Evolutionary conservation across 2,888 invertebrate genomes (phyloP).

Genomic region (Didymodactylos carnosus): DNA sequence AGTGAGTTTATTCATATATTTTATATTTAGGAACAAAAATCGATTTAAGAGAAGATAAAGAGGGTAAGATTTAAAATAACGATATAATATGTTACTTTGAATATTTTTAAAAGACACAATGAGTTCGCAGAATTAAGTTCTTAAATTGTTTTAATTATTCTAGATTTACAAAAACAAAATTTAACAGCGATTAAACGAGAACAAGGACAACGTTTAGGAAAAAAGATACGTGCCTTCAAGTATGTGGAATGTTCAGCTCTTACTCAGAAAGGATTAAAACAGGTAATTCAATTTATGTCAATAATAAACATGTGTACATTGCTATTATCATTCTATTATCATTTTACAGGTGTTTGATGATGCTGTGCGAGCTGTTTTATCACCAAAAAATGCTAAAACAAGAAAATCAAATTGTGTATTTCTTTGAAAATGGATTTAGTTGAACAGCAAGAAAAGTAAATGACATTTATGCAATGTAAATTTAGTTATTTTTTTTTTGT

Average conservation of each 20-base stretch:
- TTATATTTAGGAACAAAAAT: conserved; percentile 46
- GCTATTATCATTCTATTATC: too few relatives aligned
- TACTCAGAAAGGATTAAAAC: conserved; percentile 88
- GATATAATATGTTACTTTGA: too few relatives aligned
- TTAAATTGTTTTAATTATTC: background rate
- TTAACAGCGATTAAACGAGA: conserved; percentile 84
- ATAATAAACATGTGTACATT: too few relatives aligned
- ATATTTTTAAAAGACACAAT: too few relatives aligned
- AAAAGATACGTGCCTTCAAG: conserved; percentile 91
- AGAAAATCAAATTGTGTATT: background rate
- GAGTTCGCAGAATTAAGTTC: too few relatives aligned
- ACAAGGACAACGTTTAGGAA: conserved; percentile 91
- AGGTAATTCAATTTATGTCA: too few relatives aligned
- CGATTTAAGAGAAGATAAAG: conserved; percentile 89
- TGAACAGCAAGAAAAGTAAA: too few relatives aligned
- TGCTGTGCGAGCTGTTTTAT: background rate
- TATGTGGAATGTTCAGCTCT: conserved; percentile 98
- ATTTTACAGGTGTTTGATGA: background rate
- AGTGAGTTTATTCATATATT: background rate
- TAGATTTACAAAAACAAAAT: conserved; percentile 9
- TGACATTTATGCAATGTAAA: too few relatives aligned
- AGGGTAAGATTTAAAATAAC: conserved; percentile 74
- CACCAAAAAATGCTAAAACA: background rate
- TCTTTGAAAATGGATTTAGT: too few relatives aligned
- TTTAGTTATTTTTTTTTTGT: too few relatives aligned